Conservation (phyloP, 2,797 vertebrate genomes). For the Rhynchonycteris naso region DNA sequence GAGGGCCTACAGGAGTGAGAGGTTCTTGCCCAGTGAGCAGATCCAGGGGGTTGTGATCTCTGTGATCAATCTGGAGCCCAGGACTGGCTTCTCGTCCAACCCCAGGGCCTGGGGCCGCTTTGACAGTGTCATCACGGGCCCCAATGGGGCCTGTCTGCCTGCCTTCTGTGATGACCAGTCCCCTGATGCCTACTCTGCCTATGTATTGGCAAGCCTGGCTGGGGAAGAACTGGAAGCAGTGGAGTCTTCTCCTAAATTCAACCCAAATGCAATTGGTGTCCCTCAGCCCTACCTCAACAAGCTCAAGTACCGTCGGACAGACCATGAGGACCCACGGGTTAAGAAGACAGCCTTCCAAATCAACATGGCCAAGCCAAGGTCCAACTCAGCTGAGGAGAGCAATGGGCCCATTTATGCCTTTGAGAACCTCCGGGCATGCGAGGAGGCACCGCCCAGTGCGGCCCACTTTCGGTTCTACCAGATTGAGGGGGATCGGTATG, state of each 20-base stretch:
- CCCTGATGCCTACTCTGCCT: slow-evolving; percentile 93
- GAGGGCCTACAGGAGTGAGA: slow-evolving; percentile 94
- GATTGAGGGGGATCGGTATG: slow-evolving; percentile 95
- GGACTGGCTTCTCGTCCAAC: slow-evolving; percentile 94
- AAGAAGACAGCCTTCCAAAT: slow-evolving; percentile 98
- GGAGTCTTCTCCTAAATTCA: slow-evolving; percentile 93
- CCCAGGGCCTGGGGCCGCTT: slow-evolving; percentile 98
- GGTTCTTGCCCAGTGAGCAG: slow-evolving; percentile 96
- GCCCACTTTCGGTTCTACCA: slow-evolving; percentile 97
- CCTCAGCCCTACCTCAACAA: slow-evolving; percentile 94
- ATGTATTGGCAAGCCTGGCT: slow-evolving; percentile 94
- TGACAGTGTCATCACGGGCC: slow-evolving; percentile 94
- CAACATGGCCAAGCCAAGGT: slow-evolving; percentile 93
- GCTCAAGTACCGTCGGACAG: slow-evolving; percentile 94
- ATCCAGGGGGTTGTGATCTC: slow-evolving; percentile 95
- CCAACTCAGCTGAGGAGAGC: slow-evolving; percentile 92
- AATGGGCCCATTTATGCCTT: slow-evolving; percentile 96
- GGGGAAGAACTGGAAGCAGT: slow-evolving; percentile 97
- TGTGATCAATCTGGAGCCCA: slow-evolving; percentile 96
- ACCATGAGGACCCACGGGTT: slow-evolving; percentile 91
- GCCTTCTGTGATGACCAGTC: slow-evolving; percentile 97
- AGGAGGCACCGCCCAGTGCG: slow-evolving; percentile 93
- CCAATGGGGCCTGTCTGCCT: slow-evolving; percentile 95
- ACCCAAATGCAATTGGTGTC: slow-evolving; percentile 93
- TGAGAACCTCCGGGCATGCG: slow-evolving; percentile 94